These are phyloP conservation scores for Halcyon malimbica DNA, from an alignment of 2,113 vertebrate genomes.

Conservation along the genomic window DNA sequence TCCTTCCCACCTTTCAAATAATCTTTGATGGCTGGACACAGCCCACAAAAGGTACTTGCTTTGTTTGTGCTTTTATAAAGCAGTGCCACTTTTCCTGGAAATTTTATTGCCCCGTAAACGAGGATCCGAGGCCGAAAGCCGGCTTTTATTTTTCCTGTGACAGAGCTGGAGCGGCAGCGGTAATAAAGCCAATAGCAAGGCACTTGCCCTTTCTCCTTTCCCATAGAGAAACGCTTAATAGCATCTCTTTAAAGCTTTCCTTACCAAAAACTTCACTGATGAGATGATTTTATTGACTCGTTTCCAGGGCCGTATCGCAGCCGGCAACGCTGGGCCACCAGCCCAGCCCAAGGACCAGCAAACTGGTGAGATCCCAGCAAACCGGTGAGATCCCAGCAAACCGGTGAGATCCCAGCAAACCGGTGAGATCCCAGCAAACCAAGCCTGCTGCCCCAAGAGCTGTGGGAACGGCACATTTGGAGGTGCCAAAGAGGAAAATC, in stretches of 20 bases:
- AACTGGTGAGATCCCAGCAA: not conserved
- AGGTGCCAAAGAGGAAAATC: not conserved
- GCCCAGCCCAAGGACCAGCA: not conserved
- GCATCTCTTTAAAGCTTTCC: not conserved
- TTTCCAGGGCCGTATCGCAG: not conserved
- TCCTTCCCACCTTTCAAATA: not conserved
- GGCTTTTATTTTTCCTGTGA: not conserved
- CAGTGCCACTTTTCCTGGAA: not conserved
- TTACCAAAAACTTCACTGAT: not conserved
- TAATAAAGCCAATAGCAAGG: not conserved
- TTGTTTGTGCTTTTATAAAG: not conserved
- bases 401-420: not conserved
- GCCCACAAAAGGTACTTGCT: not conserved
- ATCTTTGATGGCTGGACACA: not conserved
- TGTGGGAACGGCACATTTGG: fast-evolving
- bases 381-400: not conserved
- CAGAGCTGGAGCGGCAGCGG: not conserved
- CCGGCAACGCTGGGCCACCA: too few relatives aligned
- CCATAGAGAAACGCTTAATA: not conserved
- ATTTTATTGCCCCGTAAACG: not conserved
- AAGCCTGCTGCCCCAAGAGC: not conserved
- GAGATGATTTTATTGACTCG: not conserved
- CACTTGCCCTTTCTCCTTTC: not conserved
- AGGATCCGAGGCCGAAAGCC: not conserved
- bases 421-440: not conserved